Percentiles rank a stretch among this genome's conserved stretches.
Evolutionary conservation across 2,797 vertebrate species (phyloP).

Genomic region (Neosilurus mollespiculum): DNA sequence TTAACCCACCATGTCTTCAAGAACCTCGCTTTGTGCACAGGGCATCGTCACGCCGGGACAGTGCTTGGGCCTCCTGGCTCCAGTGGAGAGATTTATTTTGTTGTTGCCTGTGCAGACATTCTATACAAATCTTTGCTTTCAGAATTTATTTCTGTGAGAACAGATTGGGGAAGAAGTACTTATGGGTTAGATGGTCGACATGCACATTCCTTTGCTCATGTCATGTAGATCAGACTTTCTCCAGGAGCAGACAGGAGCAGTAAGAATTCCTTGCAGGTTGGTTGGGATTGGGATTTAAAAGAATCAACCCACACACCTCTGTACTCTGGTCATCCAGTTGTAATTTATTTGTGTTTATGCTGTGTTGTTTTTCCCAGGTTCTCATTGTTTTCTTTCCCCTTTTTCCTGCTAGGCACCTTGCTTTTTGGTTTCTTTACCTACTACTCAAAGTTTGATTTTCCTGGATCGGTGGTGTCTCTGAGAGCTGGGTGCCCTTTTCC

Average conservation of each 20-base stretch:
- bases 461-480: slow-evolving; percentile 75
- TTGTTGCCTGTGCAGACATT: too few relatives aligned
- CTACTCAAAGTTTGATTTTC: slow-evolving; percentile 80
- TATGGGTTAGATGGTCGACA: not conserved
- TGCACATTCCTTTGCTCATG: not conserved
- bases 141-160: not conserved
- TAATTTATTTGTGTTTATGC: not conserved
- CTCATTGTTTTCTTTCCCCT: not conserved
- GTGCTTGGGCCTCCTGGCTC: too few relatives aligned
- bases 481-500: slow-evolving; percentile 73
- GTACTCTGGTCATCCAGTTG: too few relatives aligned
- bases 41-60: not conserved
- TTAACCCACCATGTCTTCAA: not conserved
- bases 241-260: not conserved
- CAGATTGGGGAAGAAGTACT: not conserved
- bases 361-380: not conserved
- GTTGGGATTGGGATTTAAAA: not conserved
- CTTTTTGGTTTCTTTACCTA: slow-evolving; percentile 85
- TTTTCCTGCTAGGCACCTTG: slow-evolving; percentile 70
- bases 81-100: too few relatives aligned
- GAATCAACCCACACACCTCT: not conserved
- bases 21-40: not conserved
- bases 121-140: too few relatives aligned
- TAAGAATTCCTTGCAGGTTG: not conserved
- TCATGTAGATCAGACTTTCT: not conserved